Percentiles rank a stretch among this genome's conserved stretches.
Conservation (phyloP, 2,113 vertebrate species). For the Chaenogobius annularis region DNA sequence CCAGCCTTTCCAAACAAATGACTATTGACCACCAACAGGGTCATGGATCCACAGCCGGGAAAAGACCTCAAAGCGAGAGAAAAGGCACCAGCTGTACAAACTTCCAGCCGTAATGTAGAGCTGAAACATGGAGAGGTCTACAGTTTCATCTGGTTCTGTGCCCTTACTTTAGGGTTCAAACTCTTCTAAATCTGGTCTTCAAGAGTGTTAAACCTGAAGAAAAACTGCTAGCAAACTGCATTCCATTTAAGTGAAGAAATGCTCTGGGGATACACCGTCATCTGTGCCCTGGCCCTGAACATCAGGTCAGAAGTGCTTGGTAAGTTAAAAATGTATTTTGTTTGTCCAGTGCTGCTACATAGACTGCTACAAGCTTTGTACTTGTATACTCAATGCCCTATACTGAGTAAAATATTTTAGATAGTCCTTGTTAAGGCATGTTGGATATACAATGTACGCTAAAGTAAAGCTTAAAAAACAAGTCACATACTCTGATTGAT, state of each 20-base stretch:
- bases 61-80: constrained; percentile 20
- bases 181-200: constrained; percentile 15
- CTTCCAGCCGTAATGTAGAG: background rate
- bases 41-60: constrained; percentile 46
- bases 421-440: too few species aligned
- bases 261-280: constrained; percentile 14
- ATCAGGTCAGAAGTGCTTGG: constrained; percentile 36
- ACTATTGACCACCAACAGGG: constrained; percentile 63
- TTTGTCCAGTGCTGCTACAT: background rate
- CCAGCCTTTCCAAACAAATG: constrained; percentile 68
- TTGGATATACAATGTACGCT: too few species aligned
- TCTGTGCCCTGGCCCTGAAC: constrained; percentile 23
- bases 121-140: background rate
- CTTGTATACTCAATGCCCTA: background rate
- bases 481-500: too few species aligned
- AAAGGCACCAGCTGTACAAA: background rate
- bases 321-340: constrained; percentile 32
- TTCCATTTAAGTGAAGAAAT: too few species aligned
- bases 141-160: background rate
- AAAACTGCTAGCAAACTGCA: constrained; percentile 20
- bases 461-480: too few species aligned
- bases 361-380: background rate
- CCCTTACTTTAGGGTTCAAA: background rate
- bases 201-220: constrained; percentile 15
- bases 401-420: too few species aligned